Percentiles rank a stretch among this genome's conserved stretches.
These are phyloP conservation scores for Cantharis lateralis DNA, from an alignment of 2,888 invertebrate species.

Conservation along the genomic window DNA sequence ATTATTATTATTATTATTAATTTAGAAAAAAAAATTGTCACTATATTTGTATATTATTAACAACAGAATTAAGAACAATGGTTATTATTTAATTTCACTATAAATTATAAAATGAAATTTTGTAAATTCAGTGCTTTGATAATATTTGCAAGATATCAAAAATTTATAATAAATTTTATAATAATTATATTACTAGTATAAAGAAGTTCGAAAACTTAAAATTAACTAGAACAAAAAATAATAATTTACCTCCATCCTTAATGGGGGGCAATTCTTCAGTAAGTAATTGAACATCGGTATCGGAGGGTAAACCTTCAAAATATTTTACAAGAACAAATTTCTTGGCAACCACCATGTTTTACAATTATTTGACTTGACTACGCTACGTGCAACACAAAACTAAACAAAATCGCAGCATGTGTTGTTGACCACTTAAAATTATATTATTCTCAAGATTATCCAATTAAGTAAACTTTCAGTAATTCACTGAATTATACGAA, in stretches of 20 bases:
- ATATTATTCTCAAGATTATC: neutral
- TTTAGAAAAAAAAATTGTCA: no score
- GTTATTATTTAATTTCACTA: no score
- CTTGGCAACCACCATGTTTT: constrained; percentile 60
- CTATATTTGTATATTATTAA: no score
- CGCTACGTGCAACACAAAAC: neutral
- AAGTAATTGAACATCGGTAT: constrained; percentile 66
- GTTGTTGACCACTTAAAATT: neutral
- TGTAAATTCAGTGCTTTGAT: no score
- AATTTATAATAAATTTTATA: no score
- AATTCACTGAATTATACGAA: no score
- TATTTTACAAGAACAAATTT: constrained; percentile 68
- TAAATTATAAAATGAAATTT: no score
- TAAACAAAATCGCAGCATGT: neutral
- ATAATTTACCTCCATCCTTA: constrained; percentile 67
- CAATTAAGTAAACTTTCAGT: neutral
- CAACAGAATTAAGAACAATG: no score
- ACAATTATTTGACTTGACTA: neutral
- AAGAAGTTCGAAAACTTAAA: no score
- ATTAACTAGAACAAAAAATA: neutral
- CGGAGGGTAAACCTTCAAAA: constrained; percentile 70
- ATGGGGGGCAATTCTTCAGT: constrained; percentile 70
- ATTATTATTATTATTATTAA: no score
- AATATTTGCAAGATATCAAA: no score
- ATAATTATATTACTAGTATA: no score